Evolutionary conservation across 2,113 vertebrate species (phyloP), one percentile per base, ranked within the genome.

Genomic region (Aepyceros melampus): DNA sequence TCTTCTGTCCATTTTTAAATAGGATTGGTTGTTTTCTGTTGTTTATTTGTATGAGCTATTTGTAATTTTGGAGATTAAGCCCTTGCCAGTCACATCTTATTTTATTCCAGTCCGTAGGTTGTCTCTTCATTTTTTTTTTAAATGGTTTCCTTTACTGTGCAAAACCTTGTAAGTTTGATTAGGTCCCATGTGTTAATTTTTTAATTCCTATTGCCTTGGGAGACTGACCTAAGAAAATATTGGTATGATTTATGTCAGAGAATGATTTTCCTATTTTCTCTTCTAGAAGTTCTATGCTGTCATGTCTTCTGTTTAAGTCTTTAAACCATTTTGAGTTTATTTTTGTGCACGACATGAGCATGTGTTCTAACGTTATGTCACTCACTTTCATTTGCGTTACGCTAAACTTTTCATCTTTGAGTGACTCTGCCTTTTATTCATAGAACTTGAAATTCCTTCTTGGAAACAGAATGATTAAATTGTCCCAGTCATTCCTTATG

Each of bases 391-490:
- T 98, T 98, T 96, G 97, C 96, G 97, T 93, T 76, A 17, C 7
- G 89, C 93, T 93, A 62, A 96, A 98, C 94, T 91, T 97, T 7
- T 95, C 88, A 94, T 98, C 88, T 97, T 96, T 96, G 87, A 93
- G 71, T 91, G 87, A 85, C 81, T 91, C 86, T 95, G 88, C 82
- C 64, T 96, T 98, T 96, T 98, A 92, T 97, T 95, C 97, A 87
- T 53, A 84, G 98, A 76, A 76, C 90, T 64, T 98, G 62, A 98
- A 85, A 97, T 64, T 97, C 93, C 83, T 97, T 43, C 83, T 97
- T 43, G 90, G 96, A 97, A 96, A 62, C 47, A 29, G 5, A 76
- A 45, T 55, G 27, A 83, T 95, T 94, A 92, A 95, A 97, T 87
- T 81, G 90, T 25, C 97, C 53, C 71, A 55, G 10, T 98, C 97